Percentiles rank a stretch among this genome's conserved stretches.
Evolutionary conservation across 64 coral and sea anemone genomes (phyloP).

Genomic region (Actinia equina): DNA sequence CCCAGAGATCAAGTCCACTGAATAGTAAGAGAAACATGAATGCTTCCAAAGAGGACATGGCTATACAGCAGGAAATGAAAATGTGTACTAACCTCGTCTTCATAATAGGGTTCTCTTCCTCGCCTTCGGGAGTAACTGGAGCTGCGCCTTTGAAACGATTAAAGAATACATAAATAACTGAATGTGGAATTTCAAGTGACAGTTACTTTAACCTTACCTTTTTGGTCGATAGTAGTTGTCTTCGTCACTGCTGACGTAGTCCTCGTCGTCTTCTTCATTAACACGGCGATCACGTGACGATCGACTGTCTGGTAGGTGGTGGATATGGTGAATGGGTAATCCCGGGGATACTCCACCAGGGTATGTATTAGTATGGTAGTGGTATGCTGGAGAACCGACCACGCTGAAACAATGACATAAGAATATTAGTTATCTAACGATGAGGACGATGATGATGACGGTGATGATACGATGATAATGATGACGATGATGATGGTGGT

Average conservation of each 20-base stretch:
- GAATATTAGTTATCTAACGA: background rate
- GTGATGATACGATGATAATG: background rate
- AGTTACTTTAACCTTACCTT: slow-evolving; percentile 23
- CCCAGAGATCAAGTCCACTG: too few relatives aligned
- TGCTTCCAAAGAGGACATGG: too few relatives aligned
- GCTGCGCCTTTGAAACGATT: background rate
- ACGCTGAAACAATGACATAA: background rate
- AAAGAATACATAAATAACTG: background rate
- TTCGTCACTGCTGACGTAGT: slow-evolving; percentile 74
- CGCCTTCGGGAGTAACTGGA: background rate
- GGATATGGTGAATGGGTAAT: slow-evolving; percentile 71
- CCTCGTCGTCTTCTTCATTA: slow-evolving; percentile 11
- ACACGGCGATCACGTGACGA: slow-evolving; percentile 12
- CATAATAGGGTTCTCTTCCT: background rate
- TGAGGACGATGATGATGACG: background rate
- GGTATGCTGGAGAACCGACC: background rate
- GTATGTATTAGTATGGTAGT: slow-evolving; percentile 39
- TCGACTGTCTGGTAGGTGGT: slow-evolving; percentile 58
- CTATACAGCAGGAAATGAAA: background rate
- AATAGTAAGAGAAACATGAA: too few relatives aligned
- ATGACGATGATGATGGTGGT: too few relatives aligned
- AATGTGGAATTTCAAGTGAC: background rate
- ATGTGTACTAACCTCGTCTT: background rate
- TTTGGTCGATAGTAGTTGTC: slow-evolving; percentile 47
- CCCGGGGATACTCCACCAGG: slow-evolving; percentile 33